These are phyloP conservation scores for Psammodynastes pulverulentus DNA, from an alignment of 2,113 vertebrate genomes.

Conservation along the genomic window DNA sequence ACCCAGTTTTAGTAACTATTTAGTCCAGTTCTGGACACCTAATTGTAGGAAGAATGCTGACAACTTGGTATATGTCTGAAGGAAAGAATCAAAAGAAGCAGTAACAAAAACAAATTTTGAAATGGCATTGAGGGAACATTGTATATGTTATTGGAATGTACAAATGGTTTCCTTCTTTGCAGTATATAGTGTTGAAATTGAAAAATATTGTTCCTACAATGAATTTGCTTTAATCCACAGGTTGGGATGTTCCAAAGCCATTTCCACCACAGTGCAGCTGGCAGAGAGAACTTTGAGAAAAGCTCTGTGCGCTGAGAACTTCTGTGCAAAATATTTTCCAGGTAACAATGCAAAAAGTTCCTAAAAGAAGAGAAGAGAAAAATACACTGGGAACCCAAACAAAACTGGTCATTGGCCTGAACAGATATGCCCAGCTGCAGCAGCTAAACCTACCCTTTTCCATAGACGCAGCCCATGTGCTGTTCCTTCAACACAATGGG, in stretches of 20 bases:
- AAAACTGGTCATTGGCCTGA: background rate
- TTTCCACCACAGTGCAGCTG: background rate
- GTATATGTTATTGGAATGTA: background rate
- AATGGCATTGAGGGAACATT: background rate
- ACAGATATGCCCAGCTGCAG: background rate
- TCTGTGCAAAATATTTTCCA: background rate
- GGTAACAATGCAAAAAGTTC: background rate
- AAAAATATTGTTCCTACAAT: background rate
- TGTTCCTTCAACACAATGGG: background rate
- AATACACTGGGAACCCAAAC: background rate
- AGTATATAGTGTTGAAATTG: background rate
- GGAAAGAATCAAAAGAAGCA: background rate
- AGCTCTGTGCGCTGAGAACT: background rate
- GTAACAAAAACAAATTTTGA: background rate
- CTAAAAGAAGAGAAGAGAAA: background rate
- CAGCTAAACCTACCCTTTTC: background rate
- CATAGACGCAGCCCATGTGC: background rate
- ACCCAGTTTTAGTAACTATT: background rate
- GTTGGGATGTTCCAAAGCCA: background rate
- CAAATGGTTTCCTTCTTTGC: background rate
- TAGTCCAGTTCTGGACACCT: background rate
- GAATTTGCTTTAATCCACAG: background rate
- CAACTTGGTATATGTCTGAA: background rate
- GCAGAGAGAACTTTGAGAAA: background rate
- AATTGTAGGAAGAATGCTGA: background rate